Conservation (phyloP, 2,113 vertebrate species). For the Pandion haliaetus region DNA sequence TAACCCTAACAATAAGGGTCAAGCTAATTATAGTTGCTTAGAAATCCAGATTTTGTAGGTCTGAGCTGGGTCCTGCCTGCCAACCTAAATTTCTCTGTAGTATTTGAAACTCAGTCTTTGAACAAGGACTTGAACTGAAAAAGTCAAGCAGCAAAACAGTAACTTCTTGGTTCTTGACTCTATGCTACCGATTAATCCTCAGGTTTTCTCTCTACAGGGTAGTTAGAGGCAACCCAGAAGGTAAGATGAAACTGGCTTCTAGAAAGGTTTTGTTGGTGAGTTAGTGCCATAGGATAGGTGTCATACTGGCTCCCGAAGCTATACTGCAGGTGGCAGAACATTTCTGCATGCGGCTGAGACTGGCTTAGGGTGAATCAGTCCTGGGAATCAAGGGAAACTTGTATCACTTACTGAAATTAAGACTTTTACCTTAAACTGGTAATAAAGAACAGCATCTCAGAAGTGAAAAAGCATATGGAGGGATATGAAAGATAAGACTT, state of each 20-base stretch:
- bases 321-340: not conserved
- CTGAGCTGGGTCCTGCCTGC: not conserved
- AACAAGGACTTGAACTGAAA: not conserved
- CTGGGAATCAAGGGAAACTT: not conserved
- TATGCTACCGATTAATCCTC: not conserved
- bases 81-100: not conserved
- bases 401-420: not conserved
- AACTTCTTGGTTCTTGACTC: not conserved
- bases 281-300: not conserved
- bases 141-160: not conserved
- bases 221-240: not conserved
- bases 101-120: not conserved
- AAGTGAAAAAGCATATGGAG: not conserved
- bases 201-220: not conserved
- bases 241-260: not conserved
- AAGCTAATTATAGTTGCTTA: not conserved
- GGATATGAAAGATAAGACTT: not conserved
- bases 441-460: not conserved
- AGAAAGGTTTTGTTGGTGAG: not conserved
- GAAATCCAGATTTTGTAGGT: constrained; percentile 12
- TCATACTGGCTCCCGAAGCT: not conserved
- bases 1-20: not conserved
- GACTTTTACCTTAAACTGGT: not conserved
- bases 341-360: not conserved
- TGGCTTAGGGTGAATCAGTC: not conserved